Evolutionary conservation across 1,140 invertebrate genomes (phyloP).

Genomic region (Scaptomyza montana): DNA sequence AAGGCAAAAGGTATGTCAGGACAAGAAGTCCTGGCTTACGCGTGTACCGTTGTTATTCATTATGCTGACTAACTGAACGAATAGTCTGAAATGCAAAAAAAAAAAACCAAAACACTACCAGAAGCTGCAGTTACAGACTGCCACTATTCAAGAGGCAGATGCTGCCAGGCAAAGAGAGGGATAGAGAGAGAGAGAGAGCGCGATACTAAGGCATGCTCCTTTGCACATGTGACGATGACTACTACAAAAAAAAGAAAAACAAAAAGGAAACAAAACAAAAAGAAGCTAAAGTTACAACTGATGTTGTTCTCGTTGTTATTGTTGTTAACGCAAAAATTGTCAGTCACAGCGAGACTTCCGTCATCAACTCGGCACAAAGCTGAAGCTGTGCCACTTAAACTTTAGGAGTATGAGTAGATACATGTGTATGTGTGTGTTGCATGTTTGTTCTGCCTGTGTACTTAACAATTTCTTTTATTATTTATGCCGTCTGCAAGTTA

Average conservation of each 20-base stretch:
- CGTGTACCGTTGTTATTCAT: constrained; percentile 67
- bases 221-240: constrained; percentile 65
- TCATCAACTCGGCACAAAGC: constrained; percentile 38
- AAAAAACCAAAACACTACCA: not conserved
- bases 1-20: constrained; percentile 58
- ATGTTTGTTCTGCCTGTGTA: constrained; percentile 13
- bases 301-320: constrained; percentile 24
- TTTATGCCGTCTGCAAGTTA: constrained; percentile 35
- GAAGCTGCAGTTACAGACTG: not conserved
- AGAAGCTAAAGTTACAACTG: constrained; percentile 16
- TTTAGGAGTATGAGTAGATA: not conserved
- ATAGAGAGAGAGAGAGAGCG: not conserved
- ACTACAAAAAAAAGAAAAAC: not conserved
- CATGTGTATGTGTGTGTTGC: constrained; percentile 2
- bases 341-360: constrained; percentile 72
- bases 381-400: constrained; percentile 26
- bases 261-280: not conserved
- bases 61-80: constrained; percentile 53
- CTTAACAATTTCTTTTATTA: constrained; percentile 38
- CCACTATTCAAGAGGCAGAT: constrained; percentile 16
- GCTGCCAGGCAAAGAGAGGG: constrained; percentile 2
- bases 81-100: not conserved
- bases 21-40: constrained; percentile 24
- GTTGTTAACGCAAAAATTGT: constrained; percentile 72
- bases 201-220: constrained; percentile 3